These are phyloP conservation scores for Sinocyclocheilus anshuiensis DNA, from an alignment of 2,113 vertebrate genomes.

Conservation along the genomic window DNA sequence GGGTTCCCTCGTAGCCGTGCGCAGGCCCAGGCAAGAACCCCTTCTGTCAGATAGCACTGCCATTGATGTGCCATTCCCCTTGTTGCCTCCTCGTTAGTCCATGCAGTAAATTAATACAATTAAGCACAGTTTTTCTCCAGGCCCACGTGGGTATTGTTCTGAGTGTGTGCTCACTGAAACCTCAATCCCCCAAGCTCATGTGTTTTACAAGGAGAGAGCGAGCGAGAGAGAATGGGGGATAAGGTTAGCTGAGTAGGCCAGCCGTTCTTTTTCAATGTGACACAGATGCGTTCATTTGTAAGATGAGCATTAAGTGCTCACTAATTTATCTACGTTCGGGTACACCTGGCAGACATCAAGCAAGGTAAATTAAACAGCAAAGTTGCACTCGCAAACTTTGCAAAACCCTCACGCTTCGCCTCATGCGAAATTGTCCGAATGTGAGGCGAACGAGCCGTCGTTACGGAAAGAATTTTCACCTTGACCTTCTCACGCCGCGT, in stretches of 20 bases:
- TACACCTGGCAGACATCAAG: slow-evolving; percentile 59
- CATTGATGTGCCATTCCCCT: slow-evolving; percentile 54
- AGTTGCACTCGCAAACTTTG: slow-evolving; percentile 54
- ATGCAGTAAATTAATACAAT: slow-evolving; percentile 61
- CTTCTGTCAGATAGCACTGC: slow-evolving; percentile 59
- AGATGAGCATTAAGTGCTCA: slow-evolving; percentile 58
- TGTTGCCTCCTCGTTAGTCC: slow-evolving; percentile 53
- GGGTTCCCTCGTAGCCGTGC: slow-evolving; percentile 35
- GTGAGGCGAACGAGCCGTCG: slow-evolving; percentile 47
- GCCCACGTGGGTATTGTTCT: slow-evolving; percentile 57
- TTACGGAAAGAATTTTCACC: slow-evolving; percentile 45
- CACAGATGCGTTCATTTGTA: slow-evolving; percentile 61
- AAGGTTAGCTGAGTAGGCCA: slow-evolving; percentile 53
- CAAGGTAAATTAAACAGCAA: slow-evolving; percentile 61
- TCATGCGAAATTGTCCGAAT: slow-evolving; percentile 51
- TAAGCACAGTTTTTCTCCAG: slow-evolving; percentile 53
- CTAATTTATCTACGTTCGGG: slow-evolving; percentile 54
- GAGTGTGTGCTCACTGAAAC: slow-evolving; percentile 53
- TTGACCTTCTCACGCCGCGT: slow-evolving; percentile 49
- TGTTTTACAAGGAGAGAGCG: slow-evolving; percentile 48
- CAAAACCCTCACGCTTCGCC: slow-evolving; percentile 49
- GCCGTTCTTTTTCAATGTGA: slow-evolving; percentile 60
- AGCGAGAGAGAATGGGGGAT: slow-evolving; percentile 12
- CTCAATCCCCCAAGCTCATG: slow-evolving; percentile 50
- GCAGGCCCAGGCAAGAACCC: slow-evolving; percentile 47